Percentiles rank a stretch among this genome's conserved stretches.
phyloP scores from a whole-genome alignment of 1,140 invertebrate species.

The Drosophila tsacasi region DNA sequence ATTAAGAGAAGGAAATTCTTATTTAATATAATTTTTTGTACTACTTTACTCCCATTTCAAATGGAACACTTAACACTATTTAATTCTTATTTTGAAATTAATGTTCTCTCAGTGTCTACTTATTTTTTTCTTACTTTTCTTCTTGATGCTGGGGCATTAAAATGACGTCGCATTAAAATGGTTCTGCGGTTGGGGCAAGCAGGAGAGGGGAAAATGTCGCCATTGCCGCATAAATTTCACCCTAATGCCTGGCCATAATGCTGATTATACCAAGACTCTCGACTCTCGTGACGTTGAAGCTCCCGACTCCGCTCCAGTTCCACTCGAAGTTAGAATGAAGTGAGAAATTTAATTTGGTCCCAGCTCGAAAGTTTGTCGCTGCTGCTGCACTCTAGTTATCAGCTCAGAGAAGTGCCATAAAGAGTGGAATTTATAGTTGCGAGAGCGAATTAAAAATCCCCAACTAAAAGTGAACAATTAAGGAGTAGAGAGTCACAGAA shows the following conservation, averaged over 20 bases:
- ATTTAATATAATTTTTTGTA: not conserved
- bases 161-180: conserved; percentile 66
- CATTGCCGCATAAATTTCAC: conserved; percentile 64
- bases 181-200: conserved; percentile 11
- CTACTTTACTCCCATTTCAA: not conserved
- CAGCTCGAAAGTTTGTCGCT: conserved; percentile 27
- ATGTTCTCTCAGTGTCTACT: conserved; percentile 5
- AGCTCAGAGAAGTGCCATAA: conserved; percentile 41
- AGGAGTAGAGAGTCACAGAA: conserved; percentile 15
- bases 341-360: conserved; percentile 63
- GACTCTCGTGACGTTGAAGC: conserved; percentile 2
- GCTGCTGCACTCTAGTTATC: conserved; percentile 43
- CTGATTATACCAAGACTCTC: conserved; percentile 59
- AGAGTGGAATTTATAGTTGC: conserved; percentile 52
- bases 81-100: not conserved
- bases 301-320: not conserved
- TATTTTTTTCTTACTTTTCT: not conserved
- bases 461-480: conserved; percentile 41
- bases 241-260: conserved; percentile 72
- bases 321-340: conserved; percentile 53
- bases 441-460: conserved; percentile 41
- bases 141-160: conserved; percentile 48
- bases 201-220: conserved; percentile 23
- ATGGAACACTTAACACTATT: no score
- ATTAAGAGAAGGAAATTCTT: not conserved